phyloP scores from a whole-genome alignment of 2,888 invertebrate species.

The Lymantria dispar region DNA sequence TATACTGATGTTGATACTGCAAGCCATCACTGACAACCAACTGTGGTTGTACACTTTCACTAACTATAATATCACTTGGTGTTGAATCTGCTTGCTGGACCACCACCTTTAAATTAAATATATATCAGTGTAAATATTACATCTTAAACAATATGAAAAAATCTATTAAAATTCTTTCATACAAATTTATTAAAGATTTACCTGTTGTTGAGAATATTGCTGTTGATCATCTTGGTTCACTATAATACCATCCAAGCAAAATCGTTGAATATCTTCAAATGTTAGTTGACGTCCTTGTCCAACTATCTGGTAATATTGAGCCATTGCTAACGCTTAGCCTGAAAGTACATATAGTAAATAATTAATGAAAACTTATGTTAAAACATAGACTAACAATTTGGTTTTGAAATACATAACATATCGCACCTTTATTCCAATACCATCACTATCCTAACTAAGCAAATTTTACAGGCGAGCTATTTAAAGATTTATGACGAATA shows the following conservation, averaged over 20 bases:
- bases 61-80: conserved; percentile 80
- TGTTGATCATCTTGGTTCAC: conserved; percentile 74
- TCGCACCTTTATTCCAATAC: no score
- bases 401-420: no score
- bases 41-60: conserved; percentile 70
- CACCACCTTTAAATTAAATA: conserved; percentile 59
- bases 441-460: no score
- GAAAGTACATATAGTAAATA: conserved; percentile 19
- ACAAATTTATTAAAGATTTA: conserved; percentile 24
- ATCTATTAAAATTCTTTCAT: no score
- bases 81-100: conserved; percentile 76
- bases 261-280: conserved; percentile 84
- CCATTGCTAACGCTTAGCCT: conserved; percentile 82
- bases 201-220: conserved; percentile 76
- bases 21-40: conserved; percentile 73
- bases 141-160: no score
- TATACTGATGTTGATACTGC: conserved; percentile 75
- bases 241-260: conserved; percentile 78
- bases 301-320: conserved; percentile 87
- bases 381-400: no score
- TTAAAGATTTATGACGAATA: no score
- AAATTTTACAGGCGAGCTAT: no score
- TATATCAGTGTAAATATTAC: background rate
- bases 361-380: no score
- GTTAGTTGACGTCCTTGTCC: conserved; percentile 80